Evolutionary conservation across 2,888 invertebrate genomes (phyloP).

Genomic region (Ditula angustiorana): DNA sequence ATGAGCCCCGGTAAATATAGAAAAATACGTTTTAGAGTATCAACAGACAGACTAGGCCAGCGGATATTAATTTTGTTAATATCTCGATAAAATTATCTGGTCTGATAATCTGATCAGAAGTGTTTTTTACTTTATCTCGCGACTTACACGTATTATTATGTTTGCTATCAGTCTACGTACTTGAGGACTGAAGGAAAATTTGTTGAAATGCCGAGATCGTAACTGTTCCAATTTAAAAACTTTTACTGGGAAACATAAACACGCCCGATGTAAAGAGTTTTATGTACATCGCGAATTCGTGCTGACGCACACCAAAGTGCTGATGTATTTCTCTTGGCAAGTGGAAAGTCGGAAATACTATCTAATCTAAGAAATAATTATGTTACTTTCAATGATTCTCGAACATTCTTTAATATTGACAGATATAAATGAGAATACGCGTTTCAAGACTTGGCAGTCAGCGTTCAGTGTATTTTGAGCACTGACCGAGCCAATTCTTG

Average conservation of each 20-base stretch:
- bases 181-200: not conserved
- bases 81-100: conserved; percentile 5
- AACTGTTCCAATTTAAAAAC: conserved; percentile 33
- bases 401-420: conserved; percentile 39
- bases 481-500: not conserved
- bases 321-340: conserved; percentile 45
- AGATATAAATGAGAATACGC: conserved; percentile 32
- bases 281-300: conserved; percentile 47
- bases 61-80: not conserved
- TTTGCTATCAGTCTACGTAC: not conserved
- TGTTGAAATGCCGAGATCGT: conserved; percentile 24
- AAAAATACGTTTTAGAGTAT: not conserved
- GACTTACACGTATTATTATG: conserved; percentile 9
- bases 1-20: not conserved
- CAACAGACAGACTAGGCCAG: not conserved
- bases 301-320: conserved; percentile 51
- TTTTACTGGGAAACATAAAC: conserved; percentile 45
- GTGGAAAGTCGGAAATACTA: conserved; percentile 35
- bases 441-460: conserved; percentile 32
- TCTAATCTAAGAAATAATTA: conserved; percentile 32
- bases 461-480: conserved; percentile 25
- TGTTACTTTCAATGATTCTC: conserved; percentile 32
- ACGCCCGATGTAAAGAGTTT: conserved; percentile 37
- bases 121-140: conserved; percentile 5
- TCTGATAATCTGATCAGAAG: not conserved